Base-by-base conservation (phyloP, 1,140 invertebrate genomes). In the Mycetomoellerius zeteki region DNA sequence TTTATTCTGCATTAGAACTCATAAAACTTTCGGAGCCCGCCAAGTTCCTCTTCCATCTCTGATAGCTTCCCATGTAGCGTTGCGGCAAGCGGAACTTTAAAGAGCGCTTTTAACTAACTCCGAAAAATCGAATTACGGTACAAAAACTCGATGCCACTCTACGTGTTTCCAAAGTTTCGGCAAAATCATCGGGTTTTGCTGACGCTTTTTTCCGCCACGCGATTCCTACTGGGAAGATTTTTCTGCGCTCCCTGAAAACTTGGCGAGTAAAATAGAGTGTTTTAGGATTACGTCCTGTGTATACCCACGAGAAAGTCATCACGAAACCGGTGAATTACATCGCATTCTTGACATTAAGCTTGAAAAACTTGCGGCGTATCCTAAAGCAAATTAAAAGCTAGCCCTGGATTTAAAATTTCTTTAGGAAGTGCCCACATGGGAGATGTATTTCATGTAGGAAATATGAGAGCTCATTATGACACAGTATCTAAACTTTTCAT, bases 71-170 rank as follows among this genome's bases (percentile, higher is more conserved):
- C 30, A 80, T 75, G 54, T 75, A 84, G 37, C 80, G 69, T 84
- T 73, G 69, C 27, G 80, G 67, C 80, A 8, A 24, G 24, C 43
- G 54, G 54, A 84, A 84, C 80, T 84, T 84, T 84, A 73, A 84
- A 84, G 80, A 75, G 80, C 24, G 80, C 80, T 84, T 73, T 84
- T 84, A 84, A 84, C 80, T 73, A 75, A 84, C 80, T 84, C 69
- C 71, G 54, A 84, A 84, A 84, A 84, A 84, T 84, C 80, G 80
- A 73, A 69, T 75, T 84, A 84, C 80, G 24, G 54, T 52, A 60
- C 80, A 84, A 84, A 84, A 84, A 84, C 54, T 75, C 69, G 37
- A 54, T 84, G 80, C 80, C 80, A 75, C 80, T 84, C 80, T 75
- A 75, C 69, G 54, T 62, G 69, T 71, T 73, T 47, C 24, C 37